Percentiles rank a stretch among this genome's conserved stretches.
These are phyloP conservation scores for Sinhomidia bicolor DNA, from an alignment of 2,888 invertebrate species.

Conservation along the genomic window DNA sequence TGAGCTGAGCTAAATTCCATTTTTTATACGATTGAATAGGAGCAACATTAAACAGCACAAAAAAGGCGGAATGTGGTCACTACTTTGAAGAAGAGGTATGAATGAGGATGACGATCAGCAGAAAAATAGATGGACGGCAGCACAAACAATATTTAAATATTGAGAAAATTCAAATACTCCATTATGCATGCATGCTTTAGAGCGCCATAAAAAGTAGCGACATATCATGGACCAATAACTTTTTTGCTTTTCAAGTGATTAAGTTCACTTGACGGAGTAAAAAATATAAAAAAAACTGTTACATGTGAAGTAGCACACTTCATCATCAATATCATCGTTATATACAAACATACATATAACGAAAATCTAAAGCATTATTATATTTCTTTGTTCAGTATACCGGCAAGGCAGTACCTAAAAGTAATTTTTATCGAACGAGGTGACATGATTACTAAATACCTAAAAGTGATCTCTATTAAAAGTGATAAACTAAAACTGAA, in stretches of 20 bases:
- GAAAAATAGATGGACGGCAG: background rate
- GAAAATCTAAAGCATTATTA: conserved; percentile 21
- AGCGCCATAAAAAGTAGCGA: background rate
- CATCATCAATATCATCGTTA: no score
- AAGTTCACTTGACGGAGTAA: background rate
- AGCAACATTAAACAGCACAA: background rate
- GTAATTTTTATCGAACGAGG: background rate
- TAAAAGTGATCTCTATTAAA: background rate
- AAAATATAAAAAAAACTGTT: conserved; percentile 27
- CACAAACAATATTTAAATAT: background rate
- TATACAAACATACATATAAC: no score
- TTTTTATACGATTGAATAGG: background rate
- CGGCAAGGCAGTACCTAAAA: background rate
- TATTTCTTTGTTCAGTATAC: conserved; percentile 5
- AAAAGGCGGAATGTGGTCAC: conserved; percentile 1
- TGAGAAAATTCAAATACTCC: background rate
- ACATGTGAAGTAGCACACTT: conserved; percentile 50
- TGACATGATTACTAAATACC: background rate
- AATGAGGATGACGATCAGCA: conserved; percentile 5
- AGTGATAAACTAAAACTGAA: background rate
- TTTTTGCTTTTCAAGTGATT: background rate
- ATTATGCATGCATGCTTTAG: background rate
- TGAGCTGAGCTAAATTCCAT: background rate
- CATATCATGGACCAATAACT: background rate
- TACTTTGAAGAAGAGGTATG: background rate